Conservation (phyloP, 2,797 vertebrate genomes). For the Paguma larvata region DNA sequence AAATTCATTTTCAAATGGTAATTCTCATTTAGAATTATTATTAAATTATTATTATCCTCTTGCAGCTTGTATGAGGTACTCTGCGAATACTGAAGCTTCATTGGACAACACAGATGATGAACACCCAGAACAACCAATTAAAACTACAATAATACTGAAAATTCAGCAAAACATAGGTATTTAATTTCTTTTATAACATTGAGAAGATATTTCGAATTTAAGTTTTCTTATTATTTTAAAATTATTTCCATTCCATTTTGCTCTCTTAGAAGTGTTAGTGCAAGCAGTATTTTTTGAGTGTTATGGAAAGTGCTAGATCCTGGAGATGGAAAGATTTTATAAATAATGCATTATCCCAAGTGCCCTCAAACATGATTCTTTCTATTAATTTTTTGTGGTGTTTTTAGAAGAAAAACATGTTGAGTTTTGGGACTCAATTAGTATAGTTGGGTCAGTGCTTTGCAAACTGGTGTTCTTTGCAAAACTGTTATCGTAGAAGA, state of each 20-base stretch:
- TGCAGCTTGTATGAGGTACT: constrained; percentile 85
- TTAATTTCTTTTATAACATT: constrained; percentile 56
- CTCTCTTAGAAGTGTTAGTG: constrained; percentile 37
- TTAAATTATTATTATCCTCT: constrained; percentile 71
- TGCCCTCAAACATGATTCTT: neutral
- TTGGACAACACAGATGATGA: constrained; percentile 69
- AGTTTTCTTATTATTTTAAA: constrained; percentile 59
- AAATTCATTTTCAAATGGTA: constrained; percentile 21
- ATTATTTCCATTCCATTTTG: constrained; percentile 57
- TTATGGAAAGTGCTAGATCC: neutral
- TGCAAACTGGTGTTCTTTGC: neutral
- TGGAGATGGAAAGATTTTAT: neutral
- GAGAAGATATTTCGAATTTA: constrained; percentile 28
- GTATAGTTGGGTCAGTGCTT: neutral
- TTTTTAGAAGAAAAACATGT: constrained; percentile 37
- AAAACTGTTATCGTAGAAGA: neutral
- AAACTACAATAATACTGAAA: constrained; percentile 82
- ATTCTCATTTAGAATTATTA: constrained; percentile 42
- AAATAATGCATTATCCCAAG: constrained; percentile 16
- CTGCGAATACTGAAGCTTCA: constrained; percentile 47
- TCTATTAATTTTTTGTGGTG: neutral
- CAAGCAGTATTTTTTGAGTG: neutral
- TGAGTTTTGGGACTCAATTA: neutral
- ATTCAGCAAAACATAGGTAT: constrained; percentile 90
- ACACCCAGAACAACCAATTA: constrained; percentile 81